Evolutionary conservation across 2,888 invertebrate genomes (phyloP).

Genomic region (Pseudococcus longispinus): DNA sequence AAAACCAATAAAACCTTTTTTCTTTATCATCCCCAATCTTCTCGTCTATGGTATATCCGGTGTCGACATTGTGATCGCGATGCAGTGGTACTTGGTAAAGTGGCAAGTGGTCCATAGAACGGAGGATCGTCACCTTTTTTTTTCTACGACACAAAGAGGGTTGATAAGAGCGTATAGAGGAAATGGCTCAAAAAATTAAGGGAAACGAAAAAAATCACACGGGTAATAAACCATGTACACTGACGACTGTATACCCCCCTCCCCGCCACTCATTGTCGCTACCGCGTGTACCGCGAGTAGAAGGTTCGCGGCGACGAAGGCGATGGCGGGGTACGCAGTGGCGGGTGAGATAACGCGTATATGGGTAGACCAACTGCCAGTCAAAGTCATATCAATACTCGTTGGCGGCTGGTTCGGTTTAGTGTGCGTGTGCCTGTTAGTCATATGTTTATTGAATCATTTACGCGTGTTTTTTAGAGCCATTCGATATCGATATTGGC

Average conservation of each 20-base stretch:
- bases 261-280: not conserved
- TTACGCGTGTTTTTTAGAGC: not conserved
- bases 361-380: conserved; percentile 35
- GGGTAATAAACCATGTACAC: not conserved
- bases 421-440: not conserved
- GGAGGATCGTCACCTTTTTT: not conserved
- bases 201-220: conserved; percentile 22
- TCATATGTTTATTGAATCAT: conserved; percentile 11
- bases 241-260: not conserved
- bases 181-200: not conserved
- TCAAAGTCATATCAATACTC: conserved; percentile 38
- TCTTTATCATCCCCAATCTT: too few species aligned
- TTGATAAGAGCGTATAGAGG: not conserved
- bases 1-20: too few species aligned
- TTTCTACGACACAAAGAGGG: not conserved
- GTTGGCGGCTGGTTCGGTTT: conserved; percentile 9
- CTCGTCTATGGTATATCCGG: not conserved
- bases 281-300: not conserved
- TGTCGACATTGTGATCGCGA: not conserved
- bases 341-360: conserved; percentile 31
- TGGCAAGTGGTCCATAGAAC: too few species aligned
- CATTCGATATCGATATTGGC: not conserved
- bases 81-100: not conserved
- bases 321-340: not conserved
- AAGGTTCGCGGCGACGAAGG: not conserved